Base-by-base conservation (phyloP, 2,797 vertebrate species). In the Lophotriccus pileatus region DNA sequence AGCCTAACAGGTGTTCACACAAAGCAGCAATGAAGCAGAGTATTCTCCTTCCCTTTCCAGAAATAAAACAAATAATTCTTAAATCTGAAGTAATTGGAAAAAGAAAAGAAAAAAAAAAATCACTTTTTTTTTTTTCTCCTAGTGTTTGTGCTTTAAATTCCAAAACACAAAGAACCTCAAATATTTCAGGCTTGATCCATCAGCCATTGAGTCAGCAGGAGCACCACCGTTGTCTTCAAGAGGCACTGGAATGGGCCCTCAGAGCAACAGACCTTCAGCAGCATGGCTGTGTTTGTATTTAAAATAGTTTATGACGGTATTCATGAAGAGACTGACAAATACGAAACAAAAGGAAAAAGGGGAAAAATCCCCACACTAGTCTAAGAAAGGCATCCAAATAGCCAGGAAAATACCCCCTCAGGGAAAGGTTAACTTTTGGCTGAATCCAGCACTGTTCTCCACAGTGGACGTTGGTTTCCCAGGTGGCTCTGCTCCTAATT, bases 81-180 rank as follows among this genome's bases (percentile, higher is more conserved):
- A 89, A 79, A 94, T 93, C 37, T 70, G 44, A 94, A 92, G 37
- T 75, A 30, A 63, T 2, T 27, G 36, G 28, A n/a, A 41, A 34
- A 28, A 20, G 0, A 12, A 25, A 19, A 15, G 4, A 15, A 27
- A 7, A 14, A 11, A 2, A 27, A 47, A 47, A 47, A 25, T 13
- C 9, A 11, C 27, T 6, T 17, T 28, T 28, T 19, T 28, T 19
- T 72, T 56, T 34, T 34, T 11, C 32, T 9, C 32, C 84, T 89
- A 90, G 93, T 91, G 74, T 95, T 97, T 94, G 94, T 96, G 94
- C 94, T 95, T 95, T 89, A 53, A 89, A 93, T 92, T 92, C 72
- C 87, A 64, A 87, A 96, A 94, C 67, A 69, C 34, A 85, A 91
- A 94, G 56, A 91, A 92, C 73, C 91, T 95, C 25, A 44, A 74